A percentile compares a stretch with the other conserved stretches of the same genome.
phyloP scores from a whole-genome alignment of 2,888 invertebrate species.

The Oxytorus armatus region DNA sequence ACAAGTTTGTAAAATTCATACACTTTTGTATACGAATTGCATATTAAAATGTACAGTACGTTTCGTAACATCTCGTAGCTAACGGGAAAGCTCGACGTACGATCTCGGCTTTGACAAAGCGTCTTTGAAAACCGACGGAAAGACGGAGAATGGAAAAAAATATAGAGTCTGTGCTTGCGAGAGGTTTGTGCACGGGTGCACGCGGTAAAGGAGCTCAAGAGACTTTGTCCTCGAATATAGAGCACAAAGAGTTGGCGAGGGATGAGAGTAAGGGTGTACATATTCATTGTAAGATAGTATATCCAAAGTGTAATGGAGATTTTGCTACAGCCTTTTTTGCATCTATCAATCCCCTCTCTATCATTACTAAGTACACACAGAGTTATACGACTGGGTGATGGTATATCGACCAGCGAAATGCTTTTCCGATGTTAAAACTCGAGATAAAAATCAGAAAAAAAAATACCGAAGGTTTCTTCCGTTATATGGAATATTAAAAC shows the following conservation, averaged over 20 bases:
- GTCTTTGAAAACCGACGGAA: constrained; percentile 43
- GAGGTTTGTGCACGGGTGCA: constrained; percentile 20
- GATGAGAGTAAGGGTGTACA: constrained; percentile 1
- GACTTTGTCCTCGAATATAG: constrained; percentile 35
- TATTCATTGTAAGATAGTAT: constrained; percentile 2
- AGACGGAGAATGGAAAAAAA: constrained; percentile 17
- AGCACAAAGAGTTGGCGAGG: constrained; percentile 57
- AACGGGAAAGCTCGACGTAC: constrained; percentile 28
- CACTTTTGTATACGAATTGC: not conserved
- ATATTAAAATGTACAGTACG: too few species aligned
- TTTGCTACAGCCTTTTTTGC: not conserved
- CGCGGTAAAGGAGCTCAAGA: constrained; percentile 40
- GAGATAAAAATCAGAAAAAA: too few species aligned
- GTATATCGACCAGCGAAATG: too few species aligned
- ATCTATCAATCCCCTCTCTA: not conserved
- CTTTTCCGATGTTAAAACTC: too few species aligned
- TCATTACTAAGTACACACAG: constrained; percentile 3
- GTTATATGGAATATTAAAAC: too few species aligned
- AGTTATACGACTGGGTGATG: too few species aligned
- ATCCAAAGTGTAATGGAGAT: constrained; percentile 9
- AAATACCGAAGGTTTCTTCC: too few species aligned
- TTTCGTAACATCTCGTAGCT: too few species aligned
- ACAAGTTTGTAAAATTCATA: too few species aligned
- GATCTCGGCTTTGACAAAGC: constrained; percentile 43
- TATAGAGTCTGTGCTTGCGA: constrained; percentile 6